phyloP scores from a whole-genome alignment of 2,888 invertebrate species.

The Pristionchus maxplancki region DNA sequence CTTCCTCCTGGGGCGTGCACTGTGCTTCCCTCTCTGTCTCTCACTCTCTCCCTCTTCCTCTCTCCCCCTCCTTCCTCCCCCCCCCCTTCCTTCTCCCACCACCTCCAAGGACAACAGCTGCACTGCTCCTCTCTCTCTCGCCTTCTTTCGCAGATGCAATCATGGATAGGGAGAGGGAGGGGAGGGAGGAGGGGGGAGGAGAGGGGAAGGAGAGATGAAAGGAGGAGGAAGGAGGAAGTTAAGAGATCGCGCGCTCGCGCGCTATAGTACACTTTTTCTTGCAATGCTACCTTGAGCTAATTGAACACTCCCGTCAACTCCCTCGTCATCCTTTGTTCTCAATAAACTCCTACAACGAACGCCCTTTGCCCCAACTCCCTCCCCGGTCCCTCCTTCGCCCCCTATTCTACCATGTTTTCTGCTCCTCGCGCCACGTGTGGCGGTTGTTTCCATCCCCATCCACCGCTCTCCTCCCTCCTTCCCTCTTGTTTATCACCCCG shows the following conservation, averaged over 20 bases:
- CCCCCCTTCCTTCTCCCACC: background rate
- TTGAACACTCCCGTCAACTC: background rate
- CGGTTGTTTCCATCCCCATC: background rate
- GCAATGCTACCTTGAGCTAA: background rate
- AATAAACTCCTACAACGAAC: background rate
- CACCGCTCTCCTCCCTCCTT: background rate
- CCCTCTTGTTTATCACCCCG: conserved; percentile 25
- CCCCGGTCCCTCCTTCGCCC: background rate
- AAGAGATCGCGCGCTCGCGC: background rate
- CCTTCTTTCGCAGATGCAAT: background rate
- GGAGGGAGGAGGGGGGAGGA: background rate
- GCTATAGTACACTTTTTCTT: background rate
- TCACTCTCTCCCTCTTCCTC: background rate
- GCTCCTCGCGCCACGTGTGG: background rate
- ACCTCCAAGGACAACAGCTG: conserved; percentile 47
- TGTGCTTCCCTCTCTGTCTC: background rate
- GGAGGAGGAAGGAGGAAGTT: conserved; percentile 22
- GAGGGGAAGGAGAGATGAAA: too few relatives aligned
- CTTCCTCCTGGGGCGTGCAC: background rate
- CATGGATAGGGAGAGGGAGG: background rate
- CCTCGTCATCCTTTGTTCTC: background rate
- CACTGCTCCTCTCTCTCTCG: conserved; percentile 2
- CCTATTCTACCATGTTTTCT: conserved; percentile 9
- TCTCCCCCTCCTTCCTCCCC: background rate
- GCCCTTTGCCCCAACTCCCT: background rate